Evolutionary conservation across 2,888 invertebrate genomes (phyloP).

Genomic region (Ecliptopera silaceata): DNA sequence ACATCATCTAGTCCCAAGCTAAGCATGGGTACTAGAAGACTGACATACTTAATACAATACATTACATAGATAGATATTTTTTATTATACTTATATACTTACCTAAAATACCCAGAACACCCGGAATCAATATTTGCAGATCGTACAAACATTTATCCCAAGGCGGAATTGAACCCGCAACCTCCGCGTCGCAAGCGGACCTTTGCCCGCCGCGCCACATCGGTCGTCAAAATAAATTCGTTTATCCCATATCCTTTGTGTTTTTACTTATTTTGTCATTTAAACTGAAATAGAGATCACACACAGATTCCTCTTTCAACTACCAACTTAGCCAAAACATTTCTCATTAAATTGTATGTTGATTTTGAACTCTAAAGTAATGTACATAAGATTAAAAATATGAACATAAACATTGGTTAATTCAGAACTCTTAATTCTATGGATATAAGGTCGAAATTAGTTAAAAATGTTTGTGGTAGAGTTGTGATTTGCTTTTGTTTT

Average conservation of each 20-base stretch:
- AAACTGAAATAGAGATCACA: slow-evolving; percentile 17
- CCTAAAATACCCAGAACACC: too few relatives aligned
- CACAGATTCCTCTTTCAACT: neutral
- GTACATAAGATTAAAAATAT: neutral
- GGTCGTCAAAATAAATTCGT: too few relatives aligned
- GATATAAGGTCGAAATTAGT: neutral
- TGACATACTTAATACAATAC: too few relatives aligned
- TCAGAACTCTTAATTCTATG: neutral
- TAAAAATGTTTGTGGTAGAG: neutral
- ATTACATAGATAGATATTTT: too few relatives aligned
- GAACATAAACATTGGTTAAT: neutral
- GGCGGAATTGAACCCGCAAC: too few relatives aligned
- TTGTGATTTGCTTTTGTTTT: slow-evolving; percentile 19
- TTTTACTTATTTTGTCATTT: slow-evolving; percentile 12
- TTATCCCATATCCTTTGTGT: slow-evolving; percentile 4
- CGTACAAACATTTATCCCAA: too few relatives aligned
- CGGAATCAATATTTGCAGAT: too few relatives aligned
- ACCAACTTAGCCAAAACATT: neutral
- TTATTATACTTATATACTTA: too few relatives aligned
- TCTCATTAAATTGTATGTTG: neutral
- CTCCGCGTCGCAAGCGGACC: too few relatives aligned
- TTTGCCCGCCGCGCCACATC: too few relatives aligned
- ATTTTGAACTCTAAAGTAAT: neutral
- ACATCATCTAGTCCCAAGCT: too few relatives aligned
- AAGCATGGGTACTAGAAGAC: too few relatives aligned